Conservation (phyloP, 2,113 vertebrate species). For the Euleptes europaea region DNA sequence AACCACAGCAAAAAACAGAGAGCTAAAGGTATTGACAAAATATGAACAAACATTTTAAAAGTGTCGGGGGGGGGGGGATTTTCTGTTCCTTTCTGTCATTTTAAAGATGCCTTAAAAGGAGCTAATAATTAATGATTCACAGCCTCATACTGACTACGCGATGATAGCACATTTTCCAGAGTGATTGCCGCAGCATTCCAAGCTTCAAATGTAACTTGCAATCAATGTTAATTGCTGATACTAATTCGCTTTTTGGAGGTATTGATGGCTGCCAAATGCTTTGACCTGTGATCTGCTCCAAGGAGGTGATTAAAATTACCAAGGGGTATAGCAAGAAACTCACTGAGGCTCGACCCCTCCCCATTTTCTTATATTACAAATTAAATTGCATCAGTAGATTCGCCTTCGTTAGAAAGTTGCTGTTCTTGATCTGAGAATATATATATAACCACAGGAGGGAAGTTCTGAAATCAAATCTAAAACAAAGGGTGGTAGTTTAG, state of each 20-base stretch:
- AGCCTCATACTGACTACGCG: background rate
- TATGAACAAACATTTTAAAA: too few relatives aligned
- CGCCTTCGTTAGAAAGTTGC: slow-evolving; percentile 22
- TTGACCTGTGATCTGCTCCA: background rate
- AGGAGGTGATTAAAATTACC: slow-evolving; percentile 26
- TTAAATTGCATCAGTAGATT: slow-evolving; percentile 28
- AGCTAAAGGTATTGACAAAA: too few relatives aligned
- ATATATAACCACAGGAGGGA: background rate
- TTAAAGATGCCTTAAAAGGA: background rate
- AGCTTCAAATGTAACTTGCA: slow-evolving; percentile 2
- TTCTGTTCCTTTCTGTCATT: background rate
- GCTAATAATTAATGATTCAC: background rate
- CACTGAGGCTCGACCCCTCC: slow-evolving; percentile 22
- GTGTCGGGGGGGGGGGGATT: too few relatives aligned
- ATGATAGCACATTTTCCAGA: background rate
- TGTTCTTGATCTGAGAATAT: slow-evolving; percentile 41
- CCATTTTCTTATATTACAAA: background rate
- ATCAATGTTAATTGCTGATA: slow-evolving; percentile 9
- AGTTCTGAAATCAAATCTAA: slow-evolving; percentile 35
- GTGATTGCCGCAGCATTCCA: background rate
- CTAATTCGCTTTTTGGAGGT: background rate
- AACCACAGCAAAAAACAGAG: too few relatives aligned
- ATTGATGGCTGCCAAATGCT: background rate
- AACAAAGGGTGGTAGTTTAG: slow-evolving; percentile 37
- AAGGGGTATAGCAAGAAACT: slow-evolving; percentile 6